Evolutionary conservation across 1,140 invertebrate species (phyloP), one percentile per base, ranked within the genome.

Genomic region (Hycleus cichorii): DNA sequence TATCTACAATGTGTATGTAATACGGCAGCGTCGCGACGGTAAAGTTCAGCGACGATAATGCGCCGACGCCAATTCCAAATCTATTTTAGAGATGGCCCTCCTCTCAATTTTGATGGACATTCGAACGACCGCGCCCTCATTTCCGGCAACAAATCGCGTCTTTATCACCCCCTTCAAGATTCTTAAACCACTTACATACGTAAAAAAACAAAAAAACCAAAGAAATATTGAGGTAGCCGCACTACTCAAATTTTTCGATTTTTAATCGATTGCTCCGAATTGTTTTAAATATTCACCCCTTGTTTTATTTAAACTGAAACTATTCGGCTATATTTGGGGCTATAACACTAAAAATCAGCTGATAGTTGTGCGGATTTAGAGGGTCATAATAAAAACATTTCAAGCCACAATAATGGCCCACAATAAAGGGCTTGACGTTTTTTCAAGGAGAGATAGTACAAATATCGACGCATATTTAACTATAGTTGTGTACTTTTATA

Each of bases 101-200:
- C 67, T 70, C 69, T 72, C 71, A 67, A 72, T 72, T 72, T 71
- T 71, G 71, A 72, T 72, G 71, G 69, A 72, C 71, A 72, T 68
- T 62, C 57, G 53, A 65, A 69, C 64, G 69, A 71, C 71, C 71
- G 71, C 71, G 69, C 71, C 71, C 71, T 71, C 71, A 54, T 69
- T 69, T 65, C 67, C 63, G 64, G 61, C 63, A 66, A 67, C 66
- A 72, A 69, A 70, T 70, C 68, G 68, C 62, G 62, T 64, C 66
- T 70, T 67, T 69, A 64, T 67, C 63, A 60, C 60, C 54, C 52
- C 58, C 47, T 57, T 32, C 32, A 32, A 32, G 4, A 32, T n/a
- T 42, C 40, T n/a, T n/a, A 47, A 47, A 47, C 45, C 12, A 18
- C 18, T 12, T 47, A 47, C 45, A 26, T 47, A 27, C 8, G 8